Base-by-base conservation (phyloP, 2,113 vertebrate species). In the Saccopteryx leptura region DNA sequence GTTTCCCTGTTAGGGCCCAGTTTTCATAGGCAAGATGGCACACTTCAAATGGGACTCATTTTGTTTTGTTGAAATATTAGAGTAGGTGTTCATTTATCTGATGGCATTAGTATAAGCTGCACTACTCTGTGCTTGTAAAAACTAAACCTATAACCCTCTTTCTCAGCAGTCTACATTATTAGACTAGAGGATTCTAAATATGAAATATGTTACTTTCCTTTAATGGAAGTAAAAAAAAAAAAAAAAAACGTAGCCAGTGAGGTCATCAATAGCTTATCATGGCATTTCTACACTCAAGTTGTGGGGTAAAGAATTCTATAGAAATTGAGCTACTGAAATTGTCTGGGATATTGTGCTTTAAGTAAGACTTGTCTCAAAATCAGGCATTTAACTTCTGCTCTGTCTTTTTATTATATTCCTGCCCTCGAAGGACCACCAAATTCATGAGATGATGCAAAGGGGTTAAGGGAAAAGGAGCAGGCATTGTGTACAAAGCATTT, bases 31-130 rank as follows among this genome's bases (percentile, higher is more conserved):
- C 15, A 90, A 74, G 15, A 65, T 79, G 48, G 65, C 33, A 33
- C 61, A 88, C 21, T 90, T 75, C 83, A 89, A 33, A 90, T 93
- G 86, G 23, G 33, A 80, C 15, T 92, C 33, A 69, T 92, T 92
- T 91, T 87, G 84, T 90, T 94, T 90, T 91, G 65, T 69, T 93
- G 81, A 95, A 84, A 94, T 95, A 74, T 90, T 93, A 94, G 26
- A 68, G 3, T 48, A 76, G n/a, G 39, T 14, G n/a, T 78, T 90
- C 26, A 94, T 94, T 94, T 94, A 91, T 84, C 76, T 94, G 31
- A 90, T 93, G 31, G 60, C 60, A 10, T 86, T 82, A 28, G 2
- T 81, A 72, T 80, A 95, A 50, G 52, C 19, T 46, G 33, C 18
- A 52, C 56, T 94, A 86, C 50, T 79, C 75, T 88, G 63, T 78